These are phyloP conservation scores for Gasteruption jaculator DNA, from an alignment of 2,888 invertebrate genomes.

Conservation along the genomic window DNA sequence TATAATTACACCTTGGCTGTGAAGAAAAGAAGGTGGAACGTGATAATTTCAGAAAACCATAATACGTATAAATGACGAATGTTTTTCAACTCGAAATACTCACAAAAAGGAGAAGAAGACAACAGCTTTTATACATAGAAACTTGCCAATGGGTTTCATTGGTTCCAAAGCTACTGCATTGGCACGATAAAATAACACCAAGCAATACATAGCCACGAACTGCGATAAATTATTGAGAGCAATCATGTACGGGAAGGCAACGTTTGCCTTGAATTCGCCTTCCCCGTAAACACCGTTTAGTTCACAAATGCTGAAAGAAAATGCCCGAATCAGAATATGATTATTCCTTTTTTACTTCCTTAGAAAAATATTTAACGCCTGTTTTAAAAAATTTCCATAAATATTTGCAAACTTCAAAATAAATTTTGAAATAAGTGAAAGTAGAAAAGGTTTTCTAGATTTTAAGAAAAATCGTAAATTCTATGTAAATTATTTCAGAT, in stretches of 20 bases:
- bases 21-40: slow-evolving; percentile 34
- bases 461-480: no score
- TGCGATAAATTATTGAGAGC: slow-evolving; percentile 89
- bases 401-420: no score
- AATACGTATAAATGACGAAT: slow-evolving; percentile 6
- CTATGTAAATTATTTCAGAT: background rate
- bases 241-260: slow-evolving; percentile 87
- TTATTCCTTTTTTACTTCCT: no score
- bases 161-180: slow-evolving; percentile 82
- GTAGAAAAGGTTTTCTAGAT: no score
- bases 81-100: slow-evolving; percentile 56
- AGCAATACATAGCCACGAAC: slow-evolving; percentile 93
- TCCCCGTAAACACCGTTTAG: slow-evolving; percentile 83
- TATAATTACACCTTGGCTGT: slow-evolving; percentile 88
- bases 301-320: slow-evolving; percentile 72
- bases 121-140: slow-evolving; percentile 94
- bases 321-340: no score
- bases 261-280: slow-evolving; percentile 79
- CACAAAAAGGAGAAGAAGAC: slow-evolving; percentile 98
- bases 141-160: slow-evolving; percentile 92
- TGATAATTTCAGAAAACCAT: slow-evolving; percentile 9
- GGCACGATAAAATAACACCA: slow-evolving; percentile 89
- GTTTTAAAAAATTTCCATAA: no score
- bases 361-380: no score
- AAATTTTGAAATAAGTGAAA: no score